Evolutionary conservation across 1,140 invertebrate species (phyloP).

Genomic region (Lerema accius): DNA sequence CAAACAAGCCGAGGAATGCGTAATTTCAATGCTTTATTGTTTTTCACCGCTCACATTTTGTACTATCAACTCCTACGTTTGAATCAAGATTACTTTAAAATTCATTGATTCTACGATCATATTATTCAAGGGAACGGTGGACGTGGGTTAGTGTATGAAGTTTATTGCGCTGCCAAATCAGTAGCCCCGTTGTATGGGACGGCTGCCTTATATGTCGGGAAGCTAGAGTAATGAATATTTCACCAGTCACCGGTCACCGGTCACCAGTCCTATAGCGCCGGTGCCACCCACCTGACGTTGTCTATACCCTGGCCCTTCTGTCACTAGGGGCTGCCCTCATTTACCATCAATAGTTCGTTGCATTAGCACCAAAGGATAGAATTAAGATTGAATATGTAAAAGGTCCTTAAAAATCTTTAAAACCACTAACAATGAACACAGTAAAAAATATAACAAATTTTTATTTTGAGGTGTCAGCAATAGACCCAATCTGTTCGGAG

Average conservation of each 20-base stretch:
- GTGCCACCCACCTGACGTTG: constrained; percentile 27
- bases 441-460: too few species aligned
- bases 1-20: too few species aligned
- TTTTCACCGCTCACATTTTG: not conserved
- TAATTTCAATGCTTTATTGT: too few species aligned
- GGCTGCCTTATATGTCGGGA: constrained; percentile 16
- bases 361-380: too few species aligned
- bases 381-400: too few species aligned
- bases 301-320: constrained; percentile 9
- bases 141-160: not conserved
- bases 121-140: not conserved
- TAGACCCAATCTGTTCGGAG: too few species aligned
- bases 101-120: not conserved
- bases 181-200: not conserved
- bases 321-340: constrained; percentile 7
- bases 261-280: not conserved
- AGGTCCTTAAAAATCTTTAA: too few species aligned
- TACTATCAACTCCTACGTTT: too few species aligned
- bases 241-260: constrained; percentile 4
- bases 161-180: constrained; percentile 26
- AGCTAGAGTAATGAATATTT: constrained; percentile 27
- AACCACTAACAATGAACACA: too few species aligned
- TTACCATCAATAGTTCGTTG: not conserved
- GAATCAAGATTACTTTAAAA: not conserved
- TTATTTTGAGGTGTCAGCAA: too few species aligned